Evolutionary conservation across 1,140 invertebrate genomes (phyloP).

Genomic region (Drosophila arawakana): DNA sequence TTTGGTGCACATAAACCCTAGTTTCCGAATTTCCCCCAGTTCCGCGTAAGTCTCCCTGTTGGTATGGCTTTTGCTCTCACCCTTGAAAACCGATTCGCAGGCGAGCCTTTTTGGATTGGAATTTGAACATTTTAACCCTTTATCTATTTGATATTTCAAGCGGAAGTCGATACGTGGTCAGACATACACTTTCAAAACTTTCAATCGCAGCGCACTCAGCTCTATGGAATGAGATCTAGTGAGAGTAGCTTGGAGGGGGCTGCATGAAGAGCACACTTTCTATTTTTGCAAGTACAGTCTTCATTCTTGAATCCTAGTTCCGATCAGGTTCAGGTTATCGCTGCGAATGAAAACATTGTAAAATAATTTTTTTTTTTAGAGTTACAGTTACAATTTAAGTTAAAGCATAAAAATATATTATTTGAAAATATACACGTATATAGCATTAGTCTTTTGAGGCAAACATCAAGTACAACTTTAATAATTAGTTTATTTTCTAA

Average conservation of each 20-base stretch:
- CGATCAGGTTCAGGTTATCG: too few species aligned
- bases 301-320: too few species aligned
- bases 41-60: conserved; percentile 13
- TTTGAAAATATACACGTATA: too few species aligned
- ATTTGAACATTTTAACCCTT: conserved; percentile 56
- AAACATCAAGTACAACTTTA: too few species aligned
- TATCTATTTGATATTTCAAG: conserved; percentile 50
- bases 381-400: too few species aligned
- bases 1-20: conserved; percentile 43
- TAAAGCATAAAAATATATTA: too few species aligned
- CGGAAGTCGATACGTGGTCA: conserved; percentile 40
- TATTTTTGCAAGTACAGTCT: too few species aligned
- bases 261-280: too few species aligned
- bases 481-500: too few species aligned
- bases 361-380: too few species aligned
- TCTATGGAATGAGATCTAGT: background rate
- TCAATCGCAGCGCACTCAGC: background rate
- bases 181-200: conserved; percentile 5
- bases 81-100: conserved; percentile 22
- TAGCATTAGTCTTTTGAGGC: too few species aligned
- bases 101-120: conserved; percentile 16
- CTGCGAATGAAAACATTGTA: too few species aligned
- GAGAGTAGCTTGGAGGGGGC: background rate
- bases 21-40: conserved; percentile 28
- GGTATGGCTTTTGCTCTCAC: conserved; percentile 1